phyloP scores from a whole-genome alignment of 2,888 invertebrate species.

The Ethmia dodecea region DNA sequence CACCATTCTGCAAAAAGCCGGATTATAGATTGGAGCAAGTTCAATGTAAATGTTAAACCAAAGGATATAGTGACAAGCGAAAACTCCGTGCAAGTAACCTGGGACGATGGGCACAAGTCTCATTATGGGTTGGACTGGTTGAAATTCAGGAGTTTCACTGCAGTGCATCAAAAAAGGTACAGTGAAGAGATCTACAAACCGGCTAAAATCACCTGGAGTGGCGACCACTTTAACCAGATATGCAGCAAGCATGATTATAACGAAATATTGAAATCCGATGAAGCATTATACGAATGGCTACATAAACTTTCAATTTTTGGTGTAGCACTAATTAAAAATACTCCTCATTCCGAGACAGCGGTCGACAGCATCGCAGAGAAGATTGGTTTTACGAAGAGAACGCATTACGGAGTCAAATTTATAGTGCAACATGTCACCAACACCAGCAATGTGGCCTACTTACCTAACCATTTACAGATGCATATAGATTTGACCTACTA shows the following conservation, averaged over 20 bases:
- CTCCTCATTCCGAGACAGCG: constrained; percentile 74
- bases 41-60: constrained; percentile 72
- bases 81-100: constrained; percentile 63
- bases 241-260: constrained; percentile 71
- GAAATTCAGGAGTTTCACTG: constrained; percentile 73
- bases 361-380: constrained; percentile 78
- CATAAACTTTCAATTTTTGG: constrained; percentile 80
- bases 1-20: constrained; percentile 79
- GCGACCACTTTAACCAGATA: constrained; percentile 63
- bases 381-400: constrained; percentile 82
- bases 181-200: constrained; percentile 72
- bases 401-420: constrained; percentile 86
- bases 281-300: constrained; percentile 74
- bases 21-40: constrained; percentile 78
- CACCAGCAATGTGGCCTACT: constrained; percentile 86
- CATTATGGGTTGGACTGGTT: constrained; percentile 78
- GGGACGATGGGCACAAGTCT: constrained; percentile 81
- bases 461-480: constrained; percentile 81
- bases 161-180: constrained; percentile 60
- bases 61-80: constrained; percentile 38
- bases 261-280: constrained; percentile 64
- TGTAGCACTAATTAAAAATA: constrained; percentile 79
- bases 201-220: constrained; percentile 70
- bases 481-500: constrained; percentile 89
- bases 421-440: constrained; percentile 81